Conservation (phyloP, 2,113 vertebrate genomes). For the Pogona vitticeps region DNA sequence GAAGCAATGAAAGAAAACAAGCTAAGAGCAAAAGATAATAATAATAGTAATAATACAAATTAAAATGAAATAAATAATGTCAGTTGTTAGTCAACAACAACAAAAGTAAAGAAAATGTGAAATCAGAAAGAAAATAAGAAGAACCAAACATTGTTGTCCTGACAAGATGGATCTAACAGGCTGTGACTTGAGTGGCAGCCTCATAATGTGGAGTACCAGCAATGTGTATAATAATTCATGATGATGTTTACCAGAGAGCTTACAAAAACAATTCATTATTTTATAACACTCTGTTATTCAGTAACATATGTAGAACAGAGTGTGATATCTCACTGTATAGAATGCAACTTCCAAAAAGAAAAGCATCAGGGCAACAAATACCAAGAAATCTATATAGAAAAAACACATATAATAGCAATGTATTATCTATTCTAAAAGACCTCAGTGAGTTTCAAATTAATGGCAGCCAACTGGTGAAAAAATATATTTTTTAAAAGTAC, state of each 20-base stretch:
- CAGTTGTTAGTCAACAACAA: not conserved
- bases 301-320: constrained; percentile 71
- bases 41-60: constrained; percentile 59
- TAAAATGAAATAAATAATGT: constrained; percentile 41
- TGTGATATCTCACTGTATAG: constrained; percentile 64
- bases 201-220: constrained; percentile 79
- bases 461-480: not conserved
- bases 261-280: constrained; percentile 79
- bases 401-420: constrained; percentile 52
- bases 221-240: constrained; percentile 76
- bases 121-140: constrained; percentile 79
- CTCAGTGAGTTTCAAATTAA: constrained; percentile 25
- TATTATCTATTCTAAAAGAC: constrained; percentile 29
- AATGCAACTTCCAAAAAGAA: constrained; percentile 66
- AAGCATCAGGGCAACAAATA: constrained; percentile 67
- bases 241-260: constrained; percentile 77
- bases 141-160: constrained; percentile 75
- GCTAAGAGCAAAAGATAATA: constrained; percentile 64
- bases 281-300: constrained; percentile 76
- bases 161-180: constrained; percentile 80
- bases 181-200: constrained; percentile 76
- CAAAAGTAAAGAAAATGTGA: constrained; percentile 76
- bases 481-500: not conserved
- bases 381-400: constrained; percentile 48
- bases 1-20: constrained; percentile 76